These are phyloP conservation scores for Indicator indicator DNA, from an alignment of 2,113 vertebrate species.

Conservation along the genomic window DNA sequence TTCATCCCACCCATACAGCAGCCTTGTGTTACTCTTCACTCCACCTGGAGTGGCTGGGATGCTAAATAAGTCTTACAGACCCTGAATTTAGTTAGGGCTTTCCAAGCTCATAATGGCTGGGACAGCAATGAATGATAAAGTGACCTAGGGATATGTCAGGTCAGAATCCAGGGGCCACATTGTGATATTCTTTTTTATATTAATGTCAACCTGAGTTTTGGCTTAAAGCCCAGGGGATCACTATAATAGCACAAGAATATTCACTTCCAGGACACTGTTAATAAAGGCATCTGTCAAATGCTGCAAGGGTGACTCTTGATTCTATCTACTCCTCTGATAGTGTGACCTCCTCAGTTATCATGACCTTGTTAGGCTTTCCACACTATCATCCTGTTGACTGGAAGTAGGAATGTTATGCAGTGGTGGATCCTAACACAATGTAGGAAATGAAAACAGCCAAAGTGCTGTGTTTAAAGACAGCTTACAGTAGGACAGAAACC, in stretches of 20 bases:
- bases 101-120: neutral
- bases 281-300: neutral
- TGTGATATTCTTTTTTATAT: neutral
- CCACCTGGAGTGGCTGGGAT: neutral
- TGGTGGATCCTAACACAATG: neutral
- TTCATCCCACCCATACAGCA: neutral
- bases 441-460: neutral
- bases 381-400: neutral
- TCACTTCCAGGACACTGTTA: neutral
- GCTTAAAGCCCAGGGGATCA: neutral
- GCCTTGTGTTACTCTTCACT: neutral
- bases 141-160: neutral
- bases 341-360: neutral
- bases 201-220: neutral
- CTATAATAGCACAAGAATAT: neutral
- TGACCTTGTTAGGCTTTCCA: neutral
- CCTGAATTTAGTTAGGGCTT: neutral
- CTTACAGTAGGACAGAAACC: constrained; percentile 1
- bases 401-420: constrained; percentile 40
- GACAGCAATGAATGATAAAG: neutral
- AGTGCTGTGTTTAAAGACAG: neutral
- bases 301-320: neutral
- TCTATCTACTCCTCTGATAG: neutral
- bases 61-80: neutral
- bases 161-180: neutral